phyloP scores from a whole-genome alignment of 2,888 invertebrate genomes.

The Drosophila histrio region DNA sequence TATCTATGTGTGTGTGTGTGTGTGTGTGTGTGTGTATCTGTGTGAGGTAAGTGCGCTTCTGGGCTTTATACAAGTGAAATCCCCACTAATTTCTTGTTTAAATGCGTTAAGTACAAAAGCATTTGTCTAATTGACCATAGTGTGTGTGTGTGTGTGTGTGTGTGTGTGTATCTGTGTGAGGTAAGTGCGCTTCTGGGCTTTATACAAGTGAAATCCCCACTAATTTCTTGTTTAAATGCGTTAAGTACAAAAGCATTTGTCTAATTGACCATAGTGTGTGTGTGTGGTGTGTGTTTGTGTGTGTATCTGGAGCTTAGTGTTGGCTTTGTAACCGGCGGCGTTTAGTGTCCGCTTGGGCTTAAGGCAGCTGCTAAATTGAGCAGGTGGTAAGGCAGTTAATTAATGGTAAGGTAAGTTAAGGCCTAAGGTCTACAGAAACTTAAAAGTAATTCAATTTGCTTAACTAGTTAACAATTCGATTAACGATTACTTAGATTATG shows the following conservation, averaged over 20 bases:
- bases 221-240: constrained; percentile 62
- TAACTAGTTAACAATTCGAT: constrained; percentile 59
- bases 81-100: constrained; percentile 63
- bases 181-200: constrained; percentile 51
- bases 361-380: constrained; percentile 43
- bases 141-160: constrained; percentile 12
- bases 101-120: constrained; percentile 72
- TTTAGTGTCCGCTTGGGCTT: constrained; percentile 45
- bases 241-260: constrained; percentile 75
- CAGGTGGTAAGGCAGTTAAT: constrained; percentile 39
- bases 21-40: constrained; percentile 4
- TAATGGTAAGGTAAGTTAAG: constrained; percentile 28
- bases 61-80: constrained; percentile 66
- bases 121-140: constrained; percentile 68
- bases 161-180: background rate
- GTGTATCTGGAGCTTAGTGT: constrained; percentile 27
- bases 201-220: constrained; percentile 67
- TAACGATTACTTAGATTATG: constrained; percentile 53
- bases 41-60: constrained; percentile 36
- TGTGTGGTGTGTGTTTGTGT: constrained; percentile 25
- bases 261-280: constrained; percentile 60
- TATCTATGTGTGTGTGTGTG: constrained; percentile 14
- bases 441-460: constrained; percentile 71
- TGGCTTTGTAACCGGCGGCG: constrained; percentile 24
- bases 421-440: constrained; percentile 62